phyloP scores from a whole-genome alignment of 2,888 invertebrate genomes.

The Eristalis arbustorum region DNA sequence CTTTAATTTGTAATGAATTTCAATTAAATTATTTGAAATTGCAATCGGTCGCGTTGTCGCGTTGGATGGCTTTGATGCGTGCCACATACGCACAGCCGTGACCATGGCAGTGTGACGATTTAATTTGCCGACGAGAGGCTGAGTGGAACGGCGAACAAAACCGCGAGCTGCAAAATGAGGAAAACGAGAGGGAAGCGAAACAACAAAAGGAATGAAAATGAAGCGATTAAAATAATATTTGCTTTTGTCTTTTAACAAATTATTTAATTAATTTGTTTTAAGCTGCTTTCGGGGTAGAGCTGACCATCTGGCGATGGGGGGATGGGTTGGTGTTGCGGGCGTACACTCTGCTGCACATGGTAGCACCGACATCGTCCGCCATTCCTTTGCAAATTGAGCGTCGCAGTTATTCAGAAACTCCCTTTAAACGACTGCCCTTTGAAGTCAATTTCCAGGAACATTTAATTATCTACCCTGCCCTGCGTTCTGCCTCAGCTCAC shows the following conservation, averaged over 20 bases:
- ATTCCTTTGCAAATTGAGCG: too few relatives aligned
- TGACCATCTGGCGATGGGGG: not conserved
- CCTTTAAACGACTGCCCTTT: not conserved
- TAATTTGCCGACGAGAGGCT: slow-evolving; percentile 37
- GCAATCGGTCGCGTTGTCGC: slow-evolving; percentile 18
- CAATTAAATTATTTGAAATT: slow-evolving; percentile 69
- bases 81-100: not conserved
- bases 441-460: not conserved
- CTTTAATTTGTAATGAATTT: slow-evolving; percentile 70
- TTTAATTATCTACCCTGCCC: not conserved
- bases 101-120: slow-evolving; percentile 32
- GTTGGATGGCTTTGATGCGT: not conserved
- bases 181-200: not conserved
- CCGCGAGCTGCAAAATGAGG: not conserved
- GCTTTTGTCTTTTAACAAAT: slow-evolving; percentile 36
- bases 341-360: too few relatives aligned
- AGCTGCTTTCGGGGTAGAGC: not conserved
- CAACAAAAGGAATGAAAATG: slow-evolving; percentile 26
- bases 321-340: too few relatives aligned
- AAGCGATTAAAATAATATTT: slow-evolving; percentile 60
- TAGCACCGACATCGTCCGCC: too few relatives aligned
- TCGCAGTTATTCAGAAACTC: not conserved
- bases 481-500: too few relatives aligned
- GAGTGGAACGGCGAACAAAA: not conserved
- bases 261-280: slow-evolving; percentile 50